Base-by-base conservation (phyloP, 2,888 invertebrate species). In the Sphaerophoria rueppellii region DNA sequence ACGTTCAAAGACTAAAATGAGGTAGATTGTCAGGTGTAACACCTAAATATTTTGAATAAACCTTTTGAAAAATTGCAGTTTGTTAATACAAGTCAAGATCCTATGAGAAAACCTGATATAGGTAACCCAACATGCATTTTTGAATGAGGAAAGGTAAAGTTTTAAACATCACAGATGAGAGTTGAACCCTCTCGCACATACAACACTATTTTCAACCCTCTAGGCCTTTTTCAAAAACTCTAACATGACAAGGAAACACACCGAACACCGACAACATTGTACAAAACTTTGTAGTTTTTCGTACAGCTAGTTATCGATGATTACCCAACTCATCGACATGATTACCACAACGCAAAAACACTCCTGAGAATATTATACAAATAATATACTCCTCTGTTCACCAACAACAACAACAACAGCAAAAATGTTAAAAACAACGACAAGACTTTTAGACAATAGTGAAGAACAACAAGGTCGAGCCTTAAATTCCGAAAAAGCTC, bases 311-410 rank as follows among this genome's bases (percentile, higher is more conserved):
- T 34, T 75, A 75, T 75, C 75, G 75, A 52, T 80, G 75, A 74
- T 80, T 75, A 80, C 70, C 75, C 61, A 74, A 63, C 61, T 70
- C 70, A 57, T 74, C 74, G 80, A 73, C 73, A 79, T 69, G 72
- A 79, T 73, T 65, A 74, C 61, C 54, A 46, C 76, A 60, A 55
- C 6, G 60, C 34, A 54, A 61, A 50, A 14, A 43, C 54, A 54
- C 52, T 32, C 32, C 32, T 34, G 14, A 5, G 63, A 34, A 48
- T n/a, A 34, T 48, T 14, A 63, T 46, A 63, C 7, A 0, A 32
- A 34, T 48, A 34, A 63, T 46, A 63, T n/a, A 0, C 37, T 58
- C 40, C n/a, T 0, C 24, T 2, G 24, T 24, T 24, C 24, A 1
- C 24, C 1, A 24, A n/a, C n/a, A n/a, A n/a, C n/a, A n/a, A n/a